Percentiles rank a stretch among this genome's conserved stretches.
Conservation (phyloP, 2,888 invertebrate species). For the Digitonthophagus gazella region DNA sequence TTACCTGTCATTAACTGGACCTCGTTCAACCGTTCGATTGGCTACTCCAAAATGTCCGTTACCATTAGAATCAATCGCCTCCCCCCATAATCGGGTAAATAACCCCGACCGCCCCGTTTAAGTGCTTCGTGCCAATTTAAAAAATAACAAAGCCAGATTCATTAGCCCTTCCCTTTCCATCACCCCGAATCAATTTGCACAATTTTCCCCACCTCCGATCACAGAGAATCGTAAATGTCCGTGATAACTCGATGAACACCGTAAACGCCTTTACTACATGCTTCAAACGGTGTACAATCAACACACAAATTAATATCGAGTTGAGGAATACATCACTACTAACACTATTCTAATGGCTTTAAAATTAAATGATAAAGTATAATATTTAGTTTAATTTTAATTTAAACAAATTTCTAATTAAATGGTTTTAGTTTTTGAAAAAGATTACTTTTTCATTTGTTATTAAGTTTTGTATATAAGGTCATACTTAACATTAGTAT, state of each 20-base stretch:
- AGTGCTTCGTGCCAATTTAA: neutral
- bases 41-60: neutral
- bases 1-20: constrained; percentile 34
- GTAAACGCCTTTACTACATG: neutral
- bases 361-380: no score
- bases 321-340: no score
- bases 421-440: no score
- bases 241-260: neutral
- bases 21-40: constrained; percentile 12
- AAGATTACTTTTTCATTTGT: no score
- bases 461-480: no score
- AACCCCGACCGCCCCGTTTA: neutral
- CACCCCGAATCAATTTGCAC: neutral
- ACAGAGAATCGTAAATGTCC: neutral
- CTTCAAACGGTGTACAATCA: neutral
- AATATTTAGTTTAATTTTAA: no score
- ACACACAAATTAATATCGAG: no score
- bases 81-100: neutral
- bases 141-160: neutral
- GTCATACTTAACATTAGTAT: no score
- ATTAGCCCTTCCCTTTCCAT: neutral
- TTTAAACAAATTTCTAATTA: no score
- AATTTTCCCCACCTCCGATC: neutral
- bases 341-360: no score
- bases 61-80: neutral